Conservation (phyloP, 2,888 invertebrate species). For the Drosophila prostipennis region DNA sequence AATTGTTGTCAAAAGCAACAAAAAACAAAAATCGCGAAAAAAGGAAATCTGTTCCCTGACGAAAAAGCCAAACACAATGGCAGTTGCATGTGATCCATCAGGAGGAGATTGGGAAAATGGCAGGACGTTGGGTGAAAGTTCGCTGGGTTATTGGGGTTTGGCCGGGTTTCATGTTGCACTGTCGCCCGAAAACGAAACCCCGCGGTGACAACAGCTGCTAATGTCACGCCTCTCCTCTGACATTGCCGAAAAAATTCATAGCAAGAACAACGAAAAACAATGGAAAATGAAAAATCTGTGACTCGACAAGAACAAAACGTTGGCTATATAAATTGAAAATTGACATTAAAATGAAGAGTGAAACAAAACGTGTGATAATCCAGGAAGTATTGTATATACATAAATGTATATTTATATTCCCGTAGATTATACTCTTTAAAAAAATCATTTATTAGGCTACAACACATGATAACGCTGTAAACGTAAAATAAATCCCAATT, state of each 20-base stretch:
- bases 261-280: slow-evolving; percentile 2
- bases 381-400: too few species aligned
- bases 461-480: too few species aligned
- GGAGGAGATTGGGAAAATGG: slow-evolving; percentile 25
- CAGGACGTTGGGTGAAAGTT: slow-evolving; percentile 10
- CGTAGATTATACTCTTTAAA: too few species aligned
- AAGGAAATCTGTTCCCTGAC: slow-evolving; percentile 39
- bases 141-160: slow-evolving; percentile 5
- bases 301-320: slow-evolving; percentile 6
- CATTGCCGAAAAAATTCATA: slow-evolving; percentile 42
- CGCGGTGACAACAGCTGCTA: slow-evolving; percentile 65
- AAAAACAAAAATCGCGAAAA: slow-evolving; percentile 26
- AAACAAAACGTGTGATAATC: neutral
- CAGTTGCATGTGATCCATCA: slow-evolving; percentile 63
- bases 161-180: slow-evolving; percentile 44
- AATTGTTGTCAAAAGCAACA: slow-evolving; percentile 54
- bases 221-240: slow-evolving; percentile 64
- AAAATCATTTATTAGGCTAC: too few species aligned
- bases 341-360: slow-evolving; percentile 33
- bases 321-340: slow-evolving; percentile 17
- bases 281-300: slow-evolving; percentile 21
- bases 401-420: too few species aligned
- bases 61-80: slow-evolving; percentile 53
- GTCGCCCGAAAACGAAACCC: slow-evolving; percentile 50
- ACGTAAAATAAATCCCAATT: too few species aligned